Percentiles rank a stretch among this genome's conserved stretches.
Conservation (phyloP, 64 coral and sea anemone species). For the Montipora efflorescens region DNA sequence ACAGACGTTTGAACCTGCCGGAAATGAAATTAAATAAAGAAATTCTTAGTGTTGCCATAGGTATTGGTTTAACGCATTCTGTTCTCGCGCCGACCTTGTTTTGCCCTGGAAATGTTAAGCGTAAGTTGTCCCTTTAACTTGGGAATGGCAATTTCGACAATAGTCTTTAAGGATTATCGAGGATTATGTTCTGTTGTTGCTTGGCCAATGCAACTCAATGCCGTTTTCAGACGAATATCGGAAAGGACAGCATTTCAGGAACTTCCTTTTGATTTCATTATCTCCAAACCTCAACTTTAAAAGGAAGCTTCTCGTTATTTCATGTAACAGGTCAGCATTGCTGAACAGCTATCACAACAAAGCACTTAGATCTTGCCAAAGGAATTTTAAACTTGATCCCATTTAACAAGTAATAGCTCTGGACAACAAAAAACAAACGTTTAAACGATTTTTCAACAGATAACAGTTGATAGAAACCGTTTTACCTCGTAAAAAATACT, state of each 20-base stretch:
- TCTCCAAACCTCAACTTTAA: conserved; percentile 30
- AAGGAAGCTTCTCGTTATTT: conserved; percentile 22
- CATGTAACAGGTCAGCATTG: not conserved
- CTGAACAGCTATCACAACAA: conserved; percentile 35
- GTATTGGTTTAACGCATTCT: not conserved
- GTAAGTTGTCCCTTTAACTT: not conserved
- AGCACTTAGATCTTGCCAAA: not conserved
- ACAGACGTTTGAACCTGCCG: conserved; percentile 50
- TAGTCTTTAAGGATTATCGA: not conserved
- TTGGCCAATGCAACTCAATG: not conserved
- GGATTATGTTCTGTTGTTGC: not conserved
- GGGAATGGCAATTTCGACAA: not conserved
- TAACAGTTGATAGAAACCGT: conserved; percentile 1
- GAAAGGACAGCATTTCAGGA: conserved; percentile 29
- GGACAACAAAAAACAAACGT: conserved; percentile 25
- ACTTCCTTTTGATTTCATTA: conserved; percentile 53
- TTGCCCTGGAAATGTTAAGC: conserved; percentile 9
- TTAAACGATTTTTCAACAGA: conserved; percentile 37
- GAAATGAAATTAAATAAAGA: conserved; percentile 78
- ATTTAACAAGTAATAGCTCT: conserved; percentile 13
- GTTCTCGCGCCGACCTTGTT: not conserved
- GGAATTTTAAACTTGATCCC: conserved; percentile 52
- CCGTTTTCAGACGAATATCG: conserved; percentile 3
- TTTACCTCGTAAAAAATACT: not conserved
- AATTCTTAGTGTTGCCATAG: conserved; percentile 72